A percentile compares a stretch with the other conserved stretches of the same genome.
Evolutionary conservation across 37 sponge, comb jelly and placozoan species (phyloP).

Genomic region (Tethya wilhelma): DNA sequence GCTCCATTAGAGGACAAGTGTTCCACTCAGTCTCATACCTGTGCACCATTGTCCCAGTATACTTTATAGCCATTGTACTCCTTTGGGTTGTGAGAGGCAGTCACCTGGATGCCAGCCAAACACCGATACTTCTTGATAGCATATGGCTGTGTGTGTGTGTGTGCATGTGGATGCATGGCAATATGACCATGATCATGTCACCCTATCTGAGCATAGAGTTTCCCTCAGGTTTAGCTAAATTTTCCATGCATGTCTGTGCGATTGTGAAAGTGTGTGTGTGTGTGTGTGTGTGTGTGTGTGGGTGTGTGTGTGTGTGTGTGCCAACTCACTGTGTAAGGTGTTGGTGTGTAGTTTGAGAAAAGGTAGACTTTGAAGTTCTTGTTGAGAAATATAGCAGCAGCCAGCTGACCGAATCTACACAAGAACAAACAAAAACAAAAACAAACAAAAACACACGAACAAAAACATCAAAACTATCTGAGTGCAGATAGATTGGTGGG

Average conservation of each 20-base stretch:
- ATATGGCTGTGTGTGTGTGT: conserved; percentile 79
- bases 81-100: conserved; percentile 99
- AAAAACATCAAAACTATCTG: not conserved
- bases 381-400: conserved; percentile 79
- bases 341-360: conserved; percentile 86
- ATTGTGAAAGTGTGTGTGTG: not conserved
- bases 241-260: not conserved
- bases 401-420: conserved; percentile 84
- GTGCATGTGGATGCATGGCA: not conserved
- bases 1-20: too few species aligned
- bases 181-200: not conserved
- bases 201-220: too few species aligned
- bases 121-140: conserved; percentile 72
- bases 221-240: too few species aligned
- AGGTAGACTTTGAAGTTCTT: conserved; percentile 88
- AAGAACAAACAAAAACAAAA: not conserved
- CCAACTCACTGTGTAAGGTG: conserved; percentile 88
- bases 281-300: too few species aligned
- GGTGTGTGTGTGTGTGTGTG: too few species aligned
- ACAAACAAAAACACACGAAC: not conserved
- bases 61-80: conserved; percentile 99
- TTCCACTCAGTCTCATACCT: conserved; percentile 42
- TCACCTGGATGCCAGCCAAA: conserved; percentile 94
- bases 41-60: conserved; percentile 98
- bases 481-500: not conserved